Base-by-base conservation (phyloP, 2,797 vertebrate genomes). In the Nannoperca obscura region DNA sequence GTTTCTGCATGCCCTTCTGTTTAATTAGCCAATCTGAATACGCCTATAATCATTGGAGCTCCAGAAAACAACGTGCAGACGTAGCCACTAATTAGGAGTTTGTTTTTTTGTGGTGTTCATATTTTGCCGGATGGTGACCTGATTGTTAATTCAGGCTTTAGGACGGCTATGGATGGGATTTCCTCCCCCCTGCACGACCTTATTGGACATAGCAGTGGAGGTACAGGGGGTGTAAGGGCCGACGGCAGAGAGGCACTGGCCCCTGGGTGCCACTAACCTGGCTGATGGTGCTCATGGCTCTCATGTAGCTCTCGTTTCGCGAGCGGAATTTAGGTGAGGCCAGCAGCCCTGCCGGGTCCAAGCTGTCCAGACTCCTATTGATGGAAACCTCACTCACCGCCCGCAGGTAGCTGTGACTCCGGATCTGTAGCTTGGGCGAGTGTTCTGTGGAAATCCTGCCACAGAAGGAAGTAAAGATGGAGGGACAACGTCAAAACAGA, bases 241-340 rank as follows among this genome's bases (percentile, higher is more conserved):
- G 78, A 70, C 20, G 46, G 65, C 64, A 81, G 54, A 62, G 75
- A 75, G 71, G 75, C 67, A 78, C 22, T 17, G 60, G 59, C 82
- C 79, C 44, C 47, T 49, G 78, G 71, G 78, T 62, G 82, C 79
- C 81, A 92, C 97, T 91, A 90, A 99, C 97, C 97, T 99, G 98
- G 90, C 98, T 99, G 93, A 99, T 99, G 94, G 98, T 99, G 94
- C 98, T 99, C 98, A 99, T 99, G 90, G 98, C 98, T 89, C 98
- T 95, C 97, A 99, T 99, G 95, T 99, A 99, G 95, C 98, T 99
- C 91, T 99, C 98, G 0, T 99, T 99, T 93, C 98, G 96, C 73
- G 98, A 99, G 89, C 98, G 97, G 93, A 99, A 99, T 95, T 99
- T 99, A 70, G 98, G 98, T 8, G 98, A 99, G 0, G 97, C 96